Evolutionary conservation across 2,797 vertebrate species (phyloP).

Genomic region (Hydrocynus forskahlii): DNA sequence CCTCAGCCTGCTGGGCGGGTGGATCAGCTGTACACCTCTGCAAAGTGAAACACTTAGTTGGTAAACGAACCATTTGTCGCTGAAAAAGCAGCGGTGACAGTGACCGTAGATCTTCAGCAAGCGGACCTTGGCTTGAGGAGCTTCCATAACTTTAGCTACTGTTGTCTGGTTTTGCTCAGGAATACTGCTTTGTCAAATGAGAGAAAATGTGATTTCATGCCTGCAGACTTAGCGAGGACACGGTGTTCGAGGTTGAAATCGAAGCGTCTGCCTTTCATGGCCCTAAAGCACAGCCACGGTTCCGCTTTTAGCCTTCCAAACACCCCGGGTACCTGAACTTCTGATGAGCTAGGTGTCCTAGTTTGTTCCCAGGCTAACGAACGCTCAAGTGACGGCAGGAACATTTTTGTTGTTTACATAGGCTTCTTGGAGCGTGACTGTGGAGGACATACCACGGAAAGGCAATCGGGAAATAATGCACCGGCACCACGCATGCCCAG

Average conservation of each 20-base stretch:
- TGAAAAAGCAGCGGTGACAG: constrained; percentile 36
- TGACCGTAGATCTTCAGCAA: constrained; percentile 37
- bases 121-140: constrained; percentile 42
- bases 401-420: too few relatives aligned
- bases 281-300: constrained; percentile 39
- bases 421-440: too few relatives aligned
- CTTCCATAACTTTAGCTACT: constrained; percentile 45
- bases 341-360: constrained; percentile 48
- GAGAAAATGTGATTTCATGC: constrained; percentile 40
- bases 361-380: constrained; percentile 49
- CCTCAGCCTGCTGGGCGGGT: neutral
- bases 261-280: constrained; percentile 54
- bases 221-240: constrained; percentile 24
- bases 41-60: constrained; percentile 18
- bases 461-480: neutral
- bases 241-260: constrained; percentile 38
- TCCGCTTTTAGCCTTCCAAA: constrained; percentile 40
- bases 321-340: constrained; percentile 26
- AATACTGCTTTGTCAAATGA: constrained; percentile 47
- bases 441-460: neutral
- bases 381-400: too few relatives aligned
- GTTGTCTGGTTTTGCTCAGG: constrained; percentile 59
- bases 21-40: neutral
- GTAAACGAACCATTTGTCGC: constrained; percentile 50
- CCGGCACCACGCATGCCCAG: neutral